Evolutionary conservation across 1,140 invertebrate genomes (phyloP).

Genomic region (Drosophila bocki): DNA sequence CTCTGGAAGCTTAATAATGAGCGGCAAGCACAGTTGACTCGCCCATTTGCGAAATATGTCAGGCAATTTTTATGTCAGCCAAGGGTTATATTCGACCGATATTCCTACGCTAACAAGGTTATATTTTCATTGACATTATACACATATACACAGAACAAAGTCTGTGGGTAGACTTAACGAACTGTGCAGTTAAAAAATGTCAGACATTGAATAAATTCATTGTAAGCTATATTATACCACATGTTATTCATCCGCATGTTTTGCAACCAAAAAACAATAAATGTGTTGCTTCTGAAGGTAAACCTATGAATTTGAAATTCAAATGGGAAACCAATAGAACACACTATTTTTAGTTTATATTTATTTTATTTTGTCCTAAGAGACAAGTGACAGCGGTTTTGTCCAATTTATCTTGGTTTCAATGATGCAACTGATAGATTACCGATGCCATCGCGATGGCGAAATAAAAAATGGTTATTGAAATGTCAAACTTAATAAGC

Average conservation of each 20-base stretch:
- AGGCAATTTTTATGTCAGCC: background rate
- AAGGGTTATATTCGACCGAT: background rate
- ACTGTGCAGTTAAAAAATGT: no score
- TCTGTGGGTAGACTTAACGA: no score
- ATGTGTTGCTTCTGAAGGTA: no score
- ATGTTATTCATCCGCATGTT: no score
- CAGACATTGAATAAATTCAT: no score
- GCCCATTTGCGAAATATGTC: background rate
- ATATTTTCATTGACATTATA: background rate
- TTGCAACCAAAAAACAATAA: no score
- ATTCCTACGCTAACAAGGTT: background rate
- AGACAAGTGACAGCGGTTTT: conserved; percentile 12
- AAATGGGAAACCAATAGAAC: background rate
- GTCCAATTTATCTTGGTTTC: conserved; percentile 7
- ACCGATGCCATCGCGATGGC: no score
- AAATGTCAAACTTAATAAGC: conserved; percentile 76
- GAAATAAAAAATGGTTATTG: conserved; percentile 63
- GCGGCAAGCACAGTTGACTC: conserved; percentile 35
- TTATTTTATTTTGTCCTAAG: no score
- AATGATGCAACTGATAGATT: conserved; percentile 37
- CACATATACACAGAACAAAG: no score
- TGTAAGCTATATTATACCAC: no score
- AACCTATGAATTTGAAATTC: background rate
- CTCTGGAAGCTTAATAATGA: conserved; percentile 66
- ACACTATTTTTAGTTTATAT: background rate